Conservation (phyloP, 2,888 invertebrate genomes). For the Polietes domitor region DNA sequence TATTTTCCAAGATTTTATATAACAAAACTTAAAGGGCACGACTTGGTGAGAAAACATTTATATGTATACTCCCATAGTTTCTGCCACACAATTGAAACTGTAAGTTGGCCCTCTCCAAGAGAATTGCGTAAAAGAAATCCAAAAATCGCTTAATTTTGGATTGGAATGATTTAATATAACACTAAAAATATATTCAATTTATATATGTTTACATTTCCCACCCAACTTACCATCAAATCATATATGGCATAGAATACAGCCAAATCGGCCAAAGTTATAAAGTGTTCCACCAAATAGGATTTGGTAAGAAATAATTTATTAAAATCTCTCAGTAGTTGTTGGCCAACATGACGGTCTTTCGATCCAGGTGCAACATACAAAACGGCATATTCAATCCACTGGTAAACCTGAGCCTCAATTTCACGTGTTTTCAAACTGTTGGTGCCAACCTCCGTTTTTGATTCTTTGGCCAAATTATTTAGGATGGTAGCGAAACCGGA, state of each 20-base stretch:
- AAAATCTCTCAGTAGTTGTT: slow-evolving; percentile 81
- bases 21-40: no score
- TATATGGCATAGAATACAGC: slow-evolving; percentile 86
- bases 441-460: slow-evolving; percentile 76
- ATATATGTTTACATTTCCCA: no score
- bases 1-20: no score
- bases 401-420: slow-evolving; percentile 82
- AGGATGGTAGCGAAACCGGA: slow-evolving; percentile 83
- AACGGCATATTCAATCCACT: slow-evolving; percentile 86
- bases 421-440: slow-evolving; percentile 77
- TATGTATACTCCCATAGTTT: no score
- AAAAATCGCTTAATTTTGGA: no score
- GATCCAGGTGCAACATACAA: slow-evolving; percentile 78
- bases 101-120: no score
- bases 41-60: no score
- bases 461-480: slow-evolving; percentile 81
- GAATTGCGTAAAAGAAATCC: no score
- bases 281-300: slow-evolving; percentile 84
- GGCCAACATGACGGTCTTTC: slow-evolving; percentile 76
- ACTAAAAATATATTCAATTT: no score
- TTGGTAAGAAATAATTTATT: slow-evolving; percentile 82
- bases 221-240: slow-evolving; percentile 84
- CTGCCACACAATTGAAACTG: no score
- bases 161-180: no score
- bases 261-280: slow-evolving; percentile 86